These are phyloP conservation scores for Buceros bicornis DNA, from an alignment of 2,797 vertebrate species.

Conservation along the genomic window DNA sequence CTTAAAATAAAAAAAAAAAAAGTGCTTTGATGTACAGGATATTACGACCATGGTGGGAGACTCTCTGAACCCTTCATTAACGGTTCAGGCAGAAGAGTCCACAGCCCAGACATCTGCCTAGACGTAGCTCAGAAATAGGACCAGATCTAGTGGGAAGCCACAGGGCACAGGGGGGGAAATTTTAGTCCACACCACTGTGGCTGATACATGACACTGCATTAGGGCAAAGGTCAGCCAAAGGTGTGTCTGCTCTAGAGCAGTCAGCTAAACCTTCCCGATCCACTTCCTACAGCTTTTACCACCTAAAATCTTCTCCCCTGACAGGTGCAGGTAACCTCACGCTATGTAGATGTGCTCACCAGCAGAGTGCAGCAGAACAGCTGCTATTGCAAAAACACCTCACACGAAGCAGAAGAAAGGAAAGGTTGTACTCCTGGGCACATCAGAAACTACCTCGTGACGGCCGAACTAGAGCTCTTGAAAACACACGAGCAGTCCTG, in stretches of 20 bases:
- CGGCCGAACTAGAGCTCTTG: background rate
- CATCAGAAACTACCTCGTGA: background rate
- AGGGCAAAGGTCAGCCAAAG: background rate
- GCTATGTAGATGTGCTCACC: background rate
- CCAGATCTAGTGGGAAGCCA: background rate
- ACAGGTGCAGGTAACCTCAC: background rate
- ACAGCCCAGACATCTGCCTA: background rate
- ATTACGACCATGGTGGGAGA: background rate
- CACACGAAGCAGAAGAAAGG: background rate
- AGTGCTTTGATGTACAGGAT: background rate
- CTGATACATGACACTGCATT: background rate
- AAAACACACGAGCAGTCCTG: rapidly evolving
- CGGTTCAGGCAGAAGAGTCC: background rate
- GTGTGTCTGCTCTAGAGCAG: background rate
- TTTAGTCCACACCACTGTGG: background rate
- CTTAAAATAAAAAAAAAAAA: background rate
- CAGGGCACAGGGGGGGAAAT: background rate
- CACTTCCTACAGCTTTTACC: background rate
- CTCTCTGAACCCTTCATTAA: background rate
- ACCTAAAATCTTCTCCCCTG: background rate
- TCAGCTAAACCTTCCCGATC: background rate
- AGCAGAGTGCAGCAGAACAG: background rate
- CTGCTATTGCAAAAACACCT: background rate
- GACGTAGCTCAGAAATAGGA: background rate
- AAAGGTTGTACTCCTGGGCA: background rate